Conservation (phyloP, 2,888 invertebrate species). For the Vanessa cardui region DNA sequence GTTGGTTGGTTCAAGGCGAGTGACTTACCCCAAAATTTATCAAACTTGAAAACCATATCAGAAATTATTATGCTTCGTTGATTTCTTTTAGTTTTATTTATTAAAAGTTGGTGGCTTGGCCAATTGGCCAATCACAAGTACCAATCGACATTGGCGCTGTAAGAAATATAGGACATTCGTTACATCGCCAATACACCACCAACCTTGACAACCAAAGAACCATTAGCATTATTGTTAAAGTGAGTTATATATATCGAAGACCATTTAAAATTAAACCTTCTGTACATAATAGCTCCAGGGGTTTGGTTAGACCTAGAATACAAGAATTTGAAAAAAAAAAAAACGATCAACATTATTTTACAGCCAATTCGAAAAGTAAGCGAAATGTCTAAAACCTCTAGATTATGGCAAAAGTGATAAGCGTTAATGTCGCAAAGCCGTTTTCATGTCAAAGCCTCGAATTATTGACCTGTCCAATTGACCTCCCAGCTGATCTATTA, state of each 20-base stretch:
- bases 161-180: too few species aligned
- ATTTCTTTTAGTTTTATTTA: too few species aligned
- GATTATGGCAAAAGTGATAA: conserved; percentile 20
- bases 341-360: neutral
- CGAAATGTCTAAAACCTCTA: conserved; percentile 10
- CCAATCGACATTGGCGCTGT: too few species aligned
- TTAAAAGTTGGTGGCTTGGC: too few species aligned
- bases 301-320: conserved; percentile 9
- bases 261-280: neutral
- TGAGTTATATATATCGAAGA: neutral
- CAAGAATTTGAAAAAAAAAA: neutral
- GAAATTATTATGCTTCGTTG: too few species aligned
- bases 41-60: neutral
- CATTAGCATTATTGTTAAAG: neutral
- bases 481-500: neutral
- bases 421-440: conserved; percentile 23
- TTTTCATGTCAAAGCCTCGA: conserved; percentile 1
- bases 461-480: neutral
- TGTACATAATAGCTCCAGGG: neutral
- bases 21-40: neutral
- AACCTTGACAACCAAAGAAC: too few species aligned
- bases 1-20: neutral
- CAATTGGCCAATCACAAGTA: too few species aligned
- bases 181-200: too few species aligned
- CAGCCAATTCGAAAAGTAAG: conserved; percentile 15